These are phyloP conservation scores for Xiphias gladius DNA, from an alignment of 2,113 vertebrate species.

Conservation along the genomic window DNA sequence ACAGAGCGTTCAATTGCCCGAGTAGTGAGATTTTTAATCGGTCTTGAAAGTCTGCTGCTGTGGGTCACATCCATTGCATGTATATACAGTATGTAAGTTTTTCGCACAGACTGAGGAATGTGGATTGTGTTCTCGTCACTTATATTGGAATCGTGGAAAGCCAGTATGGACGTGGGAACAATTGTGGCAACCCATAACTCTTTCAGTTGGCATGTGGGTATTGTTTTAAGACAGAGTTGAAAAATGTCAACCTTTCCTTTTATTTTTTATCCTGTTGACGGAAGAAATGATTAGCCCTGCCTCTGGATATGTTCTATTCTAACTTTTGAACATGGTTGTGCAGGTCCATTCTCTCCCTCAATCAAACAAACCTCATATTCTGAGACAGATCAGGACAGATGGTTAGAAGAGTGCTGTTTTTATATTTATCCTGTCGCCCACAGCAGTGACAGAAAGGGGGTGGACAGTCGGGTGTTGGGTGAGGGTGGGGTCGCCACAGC, in stretches of 20 bases:
- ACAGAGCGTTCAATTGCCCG: neutral
- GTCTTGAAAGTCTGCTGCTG: neutral
- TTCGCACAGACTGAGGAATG: neutral
- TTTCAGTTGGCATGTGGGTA: neutral
- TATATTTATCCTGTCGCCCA: constrained; percentile 61
- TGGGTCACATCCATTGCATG: neutral
- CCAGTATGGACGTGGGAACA: neutral
- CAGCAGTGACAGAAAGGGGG: constrained; percentile 59
- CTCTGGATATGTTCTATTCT: constrained; percentile 47
- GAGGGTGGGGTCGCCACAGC: constrained; percentile 36
- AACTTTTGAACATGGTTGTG: neutral
- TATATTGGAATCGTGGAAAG: neutral
- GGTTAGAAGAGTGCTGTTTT: constrained; percentile 68
- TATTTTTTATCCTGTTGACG: neutral
- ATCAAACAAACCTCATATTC: constrained; percentile 67
- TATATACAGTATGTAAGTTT: neutral
- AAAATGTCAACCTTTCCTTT: neutral
- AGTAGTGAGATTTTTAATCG: neutral
- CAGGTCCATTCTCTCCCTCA: constrained; percentile 44
- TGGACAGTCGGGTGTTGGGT: constrained; percentile 26
- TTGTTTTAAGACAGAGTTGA: neutral
- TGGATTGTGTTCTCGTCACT: neutral
- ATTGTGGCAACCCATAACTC: too few species aligned
- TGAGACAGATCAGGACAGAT: constrained; percentile 68
- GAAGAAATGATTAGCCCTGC: neutral